Percentiles rank a stretch among this genome's conserved stretches.
Conservation (phyloP, 2,888 invertebrate species). For the Caradrina clavipalpis region DNA sequence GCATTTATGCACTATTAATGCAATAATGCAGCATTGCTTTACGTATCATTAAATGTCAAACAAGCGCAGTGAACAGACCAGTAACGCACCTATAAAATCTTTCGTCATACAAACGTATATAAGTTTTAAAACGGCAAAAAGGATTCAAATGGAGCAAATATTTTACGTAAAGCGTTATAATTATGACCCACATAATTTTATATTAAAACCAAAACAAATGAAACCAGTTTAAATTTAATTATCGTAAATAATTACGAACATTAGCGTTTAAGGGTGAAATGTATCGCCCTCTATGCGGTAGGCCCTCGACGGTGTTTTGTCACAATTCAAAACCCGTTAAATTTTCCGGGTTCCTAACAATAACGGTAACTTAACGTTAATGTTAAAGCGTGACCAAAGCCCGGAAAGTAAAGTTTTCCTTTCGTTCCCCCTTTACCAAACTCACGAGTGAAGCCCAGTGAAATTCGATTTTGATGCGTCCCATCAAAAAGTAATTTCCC, state of each 20-base stretch:
- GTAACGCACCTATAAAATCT: constrained; percentile 43
- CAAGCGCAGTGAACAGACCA: constrained; percentile 30
- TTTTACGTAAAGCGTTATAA: constrained; percentile 47
- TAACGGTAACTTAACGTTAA: constrained; percentile 61
- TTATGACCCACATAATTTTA: constrained; percentile 57
- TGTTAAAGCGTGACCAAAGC: constrained; percentile 56
- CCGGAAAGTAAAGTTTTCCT: constrained; percentile 58
- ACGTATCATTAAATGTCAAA: constrained; percentile 51
- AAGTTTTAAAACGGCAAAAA: constrained; percentile 12
- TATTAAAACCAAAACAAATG: constrained; percentile 61
- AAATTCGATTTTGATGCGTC: constrained; percentile 86
- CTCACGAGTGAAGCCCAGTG: constrained; percentile 54
- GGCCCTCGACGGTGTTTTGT: constrained; percentile 71
- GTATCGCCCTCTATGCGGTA: constrained; percentile 69
- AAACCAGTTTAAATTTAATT: constrained; percentile 69
- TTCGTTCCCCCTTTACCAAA: constrained; percentile 40
- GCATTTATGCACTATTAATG: constrained; percentile 55
- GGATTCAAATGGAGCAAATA: constrained; percentile 43
- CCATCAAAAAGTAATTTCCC: constrained; percentile 88
- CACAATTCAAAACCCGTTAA: constrained; percentile 70
- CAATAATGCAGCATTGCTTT: constrained; percentile 50
- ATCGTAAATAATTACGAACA: constrained; percentile 73
- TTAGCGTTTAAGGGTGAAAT: constrained; percentile 76
- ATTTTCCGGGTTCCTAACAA: constrained; percentile 64
- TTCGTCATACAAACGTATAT: constrained; percentile 30